Conservation (phyloP, 2,888 invertebrate genomes). For the Pantelozetes paolii region DNA sequence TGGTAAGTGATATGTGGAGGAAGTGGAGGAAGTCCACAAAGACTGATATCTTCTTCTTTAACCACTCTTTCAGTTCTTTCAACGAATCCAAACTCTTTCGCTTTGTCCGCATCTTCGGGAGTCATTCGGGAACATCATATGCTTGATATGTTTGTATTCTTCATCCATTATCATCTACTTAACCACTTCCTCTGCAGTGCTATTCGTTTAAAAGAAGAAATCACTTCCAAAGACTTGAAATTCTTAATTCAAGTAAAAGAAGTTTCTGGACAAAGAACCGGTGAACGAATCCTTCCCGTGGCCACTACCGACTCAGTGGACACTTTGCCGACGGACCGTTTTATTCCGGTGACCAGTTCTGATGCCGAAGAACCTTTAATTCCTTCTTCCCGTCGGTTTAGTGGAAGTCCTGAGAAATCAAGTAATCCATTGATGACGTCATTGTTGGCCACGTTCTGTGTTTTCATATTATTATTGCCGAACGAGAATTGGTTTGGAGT, state of each 20-base stretch:
- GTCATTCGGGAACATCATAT: constrained; percentile 17
- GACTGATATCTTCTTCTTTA: too few relatives aligned
- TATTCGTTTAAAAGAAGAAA: not conserved
- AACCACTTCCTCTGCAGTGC: not conserved
- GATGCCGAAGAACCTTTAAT: too few relatives aligned
- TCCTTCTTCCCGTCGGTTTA: too few relatives aligned
- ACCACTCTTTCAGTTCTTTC: constrained; percentile 16
- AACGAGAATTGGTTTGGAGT: not conserved
- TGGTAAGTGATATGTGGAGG: constrained; percentile 15
- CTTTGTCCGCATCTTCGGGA: constrained; percentile 7
- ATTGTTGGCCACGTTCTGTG: not conserved
- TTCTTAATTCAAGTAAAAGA: too few relatives aligned
- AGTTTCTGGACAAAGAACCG: too few relatives aligned
- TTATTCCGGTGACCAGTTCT: too few relatives aligned
- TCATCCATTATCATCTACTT: not conserved
- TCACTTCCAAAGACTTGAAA: too few relatives aligned
- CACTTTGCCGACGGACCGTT: too few relatives aligned
- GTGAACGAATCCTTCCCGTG: too few relatives aligned
- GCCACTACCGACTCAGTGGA: too few relatives aligned
- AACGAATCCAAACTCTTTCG: constrained; percentile 30
- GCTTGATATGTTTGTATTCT: constrained; percentile 34
- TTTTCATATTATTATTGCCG: not conserved
- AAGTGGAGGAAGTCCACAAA: too few relatives aligned
- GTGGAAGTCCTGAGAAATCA: too few relatives aligned
- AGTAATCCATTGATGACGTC: not conserved